phyloP scores from a whole-genome alignment of 2,113 vertebrate genomes.

The Heterotis niloticus region DNA sequence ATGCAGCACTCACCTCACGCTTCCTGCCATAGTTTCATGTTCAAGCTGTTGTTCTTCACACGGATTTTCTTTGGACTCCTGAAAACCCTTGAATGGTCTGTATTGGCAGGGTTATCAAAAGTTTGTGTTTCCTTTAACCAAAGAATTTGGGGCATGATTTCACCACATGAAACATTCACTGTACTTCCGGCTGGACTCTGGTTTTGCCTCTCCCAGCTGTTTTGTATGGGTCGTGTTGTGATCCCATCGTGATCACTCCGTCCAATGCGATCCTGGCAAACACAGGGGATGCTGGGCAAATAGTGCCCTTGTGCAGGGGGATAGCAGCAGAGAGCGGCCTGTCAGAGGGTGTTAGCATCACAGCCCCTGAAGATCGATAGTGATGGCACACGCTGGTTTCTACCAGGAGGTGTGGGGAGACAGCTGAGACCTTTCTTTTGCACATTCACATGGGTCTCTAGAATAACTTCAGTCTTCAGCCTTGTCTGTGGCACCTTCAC shows the following conservation, averaged over 20 bases:
- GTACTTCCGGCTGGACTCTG: too few relatives aligned
- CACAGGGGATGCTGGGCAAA: constrained; percentile 4
- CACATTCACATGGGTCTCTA: not conserved
- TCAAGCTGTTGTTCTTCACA: too few relatives aligned
- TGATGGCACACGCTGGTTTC: not conserved
- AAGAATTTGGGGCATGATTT: too few relatives aligned
- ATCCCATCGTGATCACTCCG: not conserved
- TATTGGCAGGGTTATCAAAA: too few relatives aligned
- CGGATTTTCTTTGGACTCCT: too few relatives aligned
- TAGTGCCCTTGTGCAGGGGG: constrained; percentile 13
- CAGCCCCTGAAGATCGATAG: constrained; percentile 22
- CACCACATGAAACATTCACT: too few relatives aligned
- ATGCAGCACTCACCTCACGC: too few relatives aligned
- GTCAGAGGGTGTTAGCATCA: constrained; percentile 21
- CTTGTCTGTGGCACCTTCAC: not conserved
- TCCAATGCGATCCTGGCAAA: not conserved
- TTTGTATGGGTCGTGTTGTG: not conserved
- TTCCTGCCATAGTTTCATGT: too few relatives aligned
- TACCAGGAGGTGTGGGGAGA: not conserved
- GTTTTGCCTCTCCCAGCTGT: not conserved
- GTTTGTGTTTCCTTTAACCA: too few relatives aligned
- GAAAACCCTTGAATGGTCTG: too few relatives aligned
- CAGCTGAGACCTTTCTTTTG: constrained; percentile 7
- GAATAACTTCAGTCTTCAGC: constrained; percentile 6
- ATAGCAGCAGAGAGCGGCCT: constrained; percentile 17